phyloP scores from a whole-genome alignment of 1,140 invertebrate genomes.

The Cotesia typhae region DNA sequence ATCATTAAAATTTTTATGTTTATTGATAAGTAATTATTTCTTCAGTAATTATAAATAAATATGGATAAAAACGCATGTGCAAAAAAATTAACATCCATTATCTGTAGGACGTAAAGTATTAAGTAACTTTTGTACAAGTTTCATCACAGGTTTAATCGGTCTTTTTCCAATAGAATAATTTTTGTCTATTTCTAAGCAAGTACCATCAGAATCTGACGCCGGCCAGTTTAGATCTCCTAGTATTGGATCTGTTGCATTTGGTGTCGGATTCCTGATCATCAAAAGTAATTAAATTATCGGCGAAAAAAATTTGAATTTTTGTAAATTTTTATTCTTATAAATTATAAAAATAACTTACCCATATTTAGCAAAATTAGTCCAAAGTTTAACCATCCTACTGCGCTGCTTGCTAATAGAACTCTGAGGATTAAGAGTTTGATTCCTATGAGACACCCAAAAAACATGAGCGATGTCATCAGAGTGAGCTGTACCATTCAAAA shows the following conservation, averaged over 20 bases:
- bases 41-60: too few relatives aligned
- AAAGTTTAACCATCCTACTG: conserved; percentile 15
- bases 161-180: not conserved
- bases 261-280: conserved; percentile 4
- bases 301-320: too few relatives aligned
- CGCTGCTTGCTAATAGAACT: not conserved
- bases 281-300: not conserved
- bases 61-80: too few relatives aligned
- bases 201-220: not conserved
- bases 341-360: conserved; percentile 33
- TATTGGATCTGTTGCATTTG: not conserved
- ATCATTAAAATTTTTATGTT: too few relatives aligned
- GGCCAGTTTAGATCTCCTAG: not conserved
- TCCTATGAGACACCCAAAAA: conserved; percentile 1
- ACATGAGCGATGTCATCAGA: conserved; percentile 29
- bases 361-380: conserved; percentile 45
- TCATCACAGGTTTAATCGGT: not conserved
- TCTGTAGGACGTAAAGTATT: not conserved
- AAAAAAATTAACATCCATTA: not conserved
- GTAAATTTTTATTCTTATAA: not conserved
- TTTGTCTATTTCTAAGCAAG: not conserved
- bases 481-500: conserved; percentile 16
- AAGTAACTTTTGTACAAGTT: not conserved
- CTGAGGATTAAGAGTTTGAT: conserved; percentile 16
- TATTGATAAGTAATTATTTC: too few relatives aligned